Conservation (phyloP, 2,888 invertebrate species). For the Bhutanitis thaidina region DNA sequence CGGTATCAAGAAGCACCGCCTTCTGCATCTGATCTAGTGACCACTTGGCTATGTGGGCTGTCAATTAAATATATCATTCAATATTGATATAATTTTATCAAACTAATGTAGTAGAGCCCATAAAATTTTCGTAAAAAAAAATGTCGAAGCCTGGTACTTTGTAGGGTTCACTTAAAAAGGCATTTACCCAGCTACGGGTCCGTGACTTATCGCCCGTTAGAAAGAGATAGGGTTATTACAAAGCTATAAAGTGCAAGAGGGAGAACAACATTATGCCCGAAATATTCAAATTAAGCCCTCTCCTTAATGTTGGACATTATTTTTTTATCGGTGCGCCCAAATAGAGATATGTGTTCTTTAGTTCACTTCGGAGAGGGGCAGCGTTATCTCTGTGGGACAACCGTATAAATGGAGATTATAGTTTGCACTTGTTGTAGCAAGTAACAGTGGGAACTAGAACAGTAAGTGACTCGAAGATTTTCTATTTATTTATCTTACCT, state of each 20-base stretch:
- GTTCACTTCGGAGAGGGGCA: conserved; percentile 33
- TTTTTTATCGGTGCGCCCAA: conserved; percentile 69
- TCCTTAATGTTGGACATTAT: conserved; percentile 73
- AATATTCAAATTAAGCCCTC: conserved; percentile 77
- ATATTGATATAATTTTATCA: conserved; percentile 40
- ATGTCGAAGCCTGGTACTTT: conserved; percentile 33
- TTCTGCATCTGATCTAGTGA: no score
- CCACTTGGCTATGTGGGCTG: no score
- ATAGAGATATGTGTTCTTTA: conserved; percentile 65
- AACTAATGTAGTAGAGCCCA: conserved; percentile 44
- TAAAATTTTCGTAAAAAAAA: conserved; percentile 47
- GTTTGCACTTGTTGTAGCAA: neutral
- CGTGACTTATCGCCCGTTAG: conserved; percentile 51
- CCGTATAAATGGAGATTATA: conserved; percentile 30
- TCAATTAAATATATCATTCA: conserved; percentile 20
- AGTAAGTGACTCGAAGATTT: no score
- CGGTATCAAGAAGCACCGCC: no score
- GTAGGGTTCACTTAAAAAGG: conserved; percentile 68
- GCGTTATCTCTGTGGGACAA: conserved; percentile 32
- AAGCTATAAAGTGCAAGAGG: conserved; percentile 26
- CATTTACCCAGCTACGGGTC: conserved; percentile 54
- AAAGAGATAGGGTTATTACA: conserved; percentile 36
- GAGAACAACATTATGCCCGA: conserved; percentile 42
- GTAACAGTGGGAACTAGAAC: no score
- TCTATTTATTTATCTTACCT: no score